phyloP scores from a whole-genome alignment of 2,888 invertebrate genomes.

The Drosophila quinaria region DNA sequence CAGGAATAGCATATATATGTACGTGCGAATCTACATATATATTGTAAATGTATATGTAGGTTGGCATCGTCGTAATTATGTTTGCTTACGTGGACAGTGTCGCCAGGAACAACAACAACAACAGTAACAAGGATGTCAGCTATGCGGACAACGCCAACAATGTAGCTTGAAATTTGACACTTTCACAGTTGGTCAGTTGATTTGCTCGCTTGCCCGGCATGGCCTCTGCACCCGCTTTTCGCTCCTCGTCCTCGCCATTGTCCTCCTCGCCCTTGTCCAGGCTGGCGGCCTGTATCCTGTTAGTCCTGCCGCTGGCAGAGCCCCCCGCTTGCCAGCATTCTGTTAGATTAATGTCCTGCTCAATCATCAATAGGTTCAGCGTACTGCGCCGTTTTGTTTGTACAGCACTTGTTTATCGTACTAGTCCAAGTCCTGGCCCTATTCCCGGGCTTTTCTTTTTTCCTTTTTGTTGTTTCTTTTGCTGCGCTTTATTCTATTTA shows the following conservation, averaged over 20 bases:
- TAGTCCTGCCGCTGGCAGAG: conserved; percentile 7
- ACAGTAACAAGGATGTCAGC: conserved; percentile 52
- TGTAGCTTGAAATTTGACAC: conserved; percentile 80
- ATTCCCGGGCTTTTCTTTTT: conserved; percentile 17
- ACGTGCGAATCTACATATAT: conserved; percentile 1
- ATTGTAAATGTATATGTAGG: conserved; percentile 30
- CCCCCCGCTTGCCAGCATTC: conserved; percentile 72
- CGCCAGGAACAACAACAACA: conserved; percentile 46
- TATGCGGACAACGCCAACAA: conserved; percentile 65
- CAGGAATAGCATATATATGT: conserved; percentile 18
- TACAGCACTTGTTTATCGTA: conserved; percentile 78
- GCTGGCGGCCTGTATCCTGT: conserved; percentile 5
- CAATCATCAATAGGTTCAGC: conserved; percentile 80
- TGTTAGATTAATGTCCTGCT: conserved; percentile 80
- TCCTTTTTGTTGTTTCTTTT: conserved; percentile 24
- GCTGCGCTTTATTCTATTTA: conserved; percentile 68
- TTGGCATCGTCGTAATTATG: conserved; percentile 75
- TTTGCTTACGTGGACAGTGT: conserved; percentile 76
- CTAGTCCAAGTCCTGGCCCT: conserved; percentile 28
- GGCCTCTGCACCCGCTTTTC: conserved; percentile 20
- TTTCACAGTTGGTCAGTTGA: conserved; percentile 80
- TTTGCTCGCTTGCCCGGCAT: conserved; percentile 67
- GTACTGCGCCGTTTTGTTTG: conserved; percentile 77
- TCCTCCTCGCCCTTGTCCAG: neutral
- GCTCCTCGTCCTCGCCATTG: no score